Conservation (phyloP, 2,888 invertebrate species). For the Ernsta delagoae region DNA sequence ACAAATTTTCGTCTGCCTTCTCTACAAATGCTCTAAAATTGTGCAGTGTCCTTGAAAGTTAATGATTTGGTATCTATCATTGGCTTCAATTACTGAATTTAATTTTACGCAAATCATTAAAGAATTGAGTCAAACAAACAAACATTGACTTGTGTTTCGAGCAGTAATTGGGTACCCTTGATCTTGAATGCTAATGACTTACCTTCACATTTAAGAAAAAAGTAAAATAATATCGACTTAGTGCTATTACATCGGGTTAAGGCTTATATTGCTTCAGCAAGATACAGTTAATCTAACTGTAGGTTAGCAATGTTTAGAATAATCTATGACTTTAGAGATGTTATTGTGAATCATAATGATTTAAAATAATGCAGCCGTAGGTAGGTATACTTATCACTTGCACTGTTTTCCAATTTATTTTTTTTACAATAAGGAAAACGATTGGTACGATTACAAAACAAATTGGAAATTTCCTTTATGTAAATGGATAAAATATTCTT, state of each 20-base stretch:
- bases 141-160: not conserved
- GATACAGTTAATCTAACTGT: too few relatives aligned
- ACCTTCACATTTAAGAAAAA: conserved; percentile 2
- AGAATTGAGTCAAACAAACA: conserved; percentile 1
- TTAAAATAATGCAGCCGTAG: too few relatives aligned
- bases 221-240: not conserved
- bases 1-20: too few relatives aligned
- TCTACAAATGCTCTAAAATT: not conserved
- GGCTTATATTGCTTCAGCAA: not conserved
- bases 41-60: conserved; percentile 7
- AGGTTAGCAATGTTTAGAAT: too few relatives aligned
- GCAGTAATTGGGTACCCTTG: conserved; percentile 1
- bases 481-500: too few relatives aligned
- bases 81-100: conserved; percentile 9
- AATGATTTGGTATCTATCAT: conserved; percentile 4
- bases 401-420: too few relatives aligned
- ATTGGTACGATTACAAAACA: too few relatives aligned
- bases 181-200: conserved; percentile 14
- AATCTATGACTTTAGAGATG: too few relatives aligned
- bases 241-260: not conserved
- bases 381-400: too few relatives aligned
- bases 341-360: too few relatives aligned
- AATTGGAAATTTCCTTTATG: too few relatives aligned
- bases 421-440: too few relatives aligned
- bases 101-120: conserved; percentile 16